Conservation (phyloP, 2,888 invertebrate species). For the Anorthoa munda region DNA sequence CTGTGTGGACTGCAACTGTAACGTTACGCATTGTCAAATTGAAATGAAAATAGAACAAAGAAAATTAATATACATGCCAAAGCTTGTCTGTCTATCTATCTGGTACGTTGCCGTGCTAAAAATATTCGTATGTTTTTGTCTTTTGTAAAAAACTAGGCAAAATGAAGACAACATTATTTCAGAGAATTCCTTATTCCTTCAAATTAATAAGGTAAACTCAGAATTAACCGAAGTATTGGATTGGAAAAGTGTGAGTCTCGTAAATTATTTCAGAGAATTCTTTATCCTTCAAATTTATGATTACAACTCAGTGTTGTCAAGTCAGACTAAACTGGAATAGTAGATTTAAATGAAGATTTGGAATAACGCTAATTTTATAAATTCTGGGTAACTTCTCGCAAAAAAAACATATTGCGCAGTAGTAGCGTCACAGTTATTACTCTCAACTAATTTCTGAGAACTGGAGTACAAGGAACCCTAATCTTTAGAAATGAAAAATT, state of each 20-base stretch:
- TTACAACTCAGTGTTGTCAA: neutral
- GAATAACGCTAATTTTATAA: too few relatives aligned
- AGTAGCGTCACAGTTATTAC: too few relatives aligned
- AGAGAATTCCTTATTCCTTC: neutral
- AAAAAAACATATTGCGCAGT: neutral
- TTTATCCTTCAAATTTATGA: neutral
- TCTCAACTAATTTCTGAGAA: too few relatives aligned
- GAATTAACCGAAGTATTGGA: neutral
- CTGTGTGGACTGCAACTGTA: conserved; percentile 9
- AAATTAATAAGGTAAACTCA: neutral
- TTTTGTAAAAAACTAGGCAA: neutral
- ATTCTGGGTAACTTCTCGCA: neutral
- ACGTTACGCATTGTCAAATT: conserved; percentile 21
- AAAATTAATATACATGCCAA: neutral
- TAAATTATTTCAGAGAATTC: neutral
- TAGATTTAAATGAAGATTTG: too few relatives aligned
- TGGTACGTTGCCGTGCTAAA: neutral
- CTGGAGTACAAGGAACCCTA: too few relatives aligned
- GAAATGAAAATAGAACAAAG: conserved; percentile 10
- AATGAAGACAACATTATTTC: neutral
- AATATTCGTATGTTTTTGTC: neutral
- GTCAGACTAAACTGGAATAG: too few relatives aligned
- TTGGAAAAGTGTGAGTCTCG: too few relatives aligned
- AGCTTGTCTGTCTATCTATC: neutral
- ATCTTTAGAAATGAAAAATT: too few relatives aligned